Evolutionary conservation across 2,113 vertebrate genomes (phyloP).

Genomic region (Sciurus niger): DNA sequence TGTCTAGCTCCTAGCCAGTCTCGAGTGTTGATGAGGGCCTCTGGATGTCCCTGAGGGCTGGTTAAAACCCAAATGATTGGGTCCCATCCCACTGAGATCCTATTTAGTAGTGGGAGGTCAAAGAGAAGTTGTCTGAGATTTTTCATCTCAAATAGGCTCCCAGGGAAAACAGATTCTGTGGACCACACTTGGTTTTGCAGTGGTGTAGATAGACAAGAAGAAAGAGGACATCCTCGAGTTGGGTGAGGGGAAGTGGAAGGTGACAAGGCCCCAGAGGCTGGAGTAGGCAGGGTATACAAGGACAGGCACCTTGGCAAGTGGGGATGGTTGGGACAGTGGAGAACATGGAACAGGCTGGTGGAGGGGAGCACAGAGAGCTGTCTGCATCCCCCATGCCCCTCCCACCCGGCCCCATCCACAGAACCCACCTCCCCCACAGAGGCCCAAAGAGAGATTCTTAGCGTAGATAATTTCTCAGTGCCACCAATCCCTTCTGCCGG

Average conservation of each 20-base stretch:
- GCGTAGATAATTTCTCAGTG: constrained; percentile 17
- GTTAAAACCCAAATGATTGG: neutral
- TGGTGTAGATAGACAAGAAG: neutral
- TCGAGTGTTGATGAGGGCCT: neutral
- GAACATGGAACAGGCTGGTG: neutral
- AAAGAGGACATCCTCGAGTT: neutral
- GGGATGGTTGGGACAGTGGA: neutral
- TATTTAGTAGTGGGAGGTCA: neutral
- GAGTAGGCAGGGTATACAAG: neutral
- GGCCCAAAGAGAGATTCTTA: neutral
- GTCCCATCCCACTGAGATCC: neutral
- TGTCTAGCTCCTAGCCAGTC: neutral
- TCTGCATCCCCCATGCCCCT: neutral
- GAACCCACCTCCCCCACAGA: neutral
- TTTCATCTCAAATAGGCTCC: neutral
- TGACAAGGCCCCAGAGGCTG: neutral
- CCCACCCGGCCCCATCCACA: neutral
- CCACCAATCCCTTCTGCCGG: constrained; percentile 62
- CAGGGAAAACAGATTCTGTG: neutral
- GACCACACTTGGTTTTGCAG: neutral
- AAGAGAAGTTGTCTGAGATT: neutral
- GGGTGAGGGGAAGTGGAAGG: too few species aligned
- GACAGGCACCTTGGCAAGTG: fast-evolving
- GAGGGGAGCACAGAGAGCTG: fast-evolving
- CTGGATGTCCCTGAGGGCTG: neutral